Evolutionary conservation across 1,140 invertebrate species (phyloP), one percentile per base, ranked within the genome.

Genomic region (Drosophila dunni): DNA sequence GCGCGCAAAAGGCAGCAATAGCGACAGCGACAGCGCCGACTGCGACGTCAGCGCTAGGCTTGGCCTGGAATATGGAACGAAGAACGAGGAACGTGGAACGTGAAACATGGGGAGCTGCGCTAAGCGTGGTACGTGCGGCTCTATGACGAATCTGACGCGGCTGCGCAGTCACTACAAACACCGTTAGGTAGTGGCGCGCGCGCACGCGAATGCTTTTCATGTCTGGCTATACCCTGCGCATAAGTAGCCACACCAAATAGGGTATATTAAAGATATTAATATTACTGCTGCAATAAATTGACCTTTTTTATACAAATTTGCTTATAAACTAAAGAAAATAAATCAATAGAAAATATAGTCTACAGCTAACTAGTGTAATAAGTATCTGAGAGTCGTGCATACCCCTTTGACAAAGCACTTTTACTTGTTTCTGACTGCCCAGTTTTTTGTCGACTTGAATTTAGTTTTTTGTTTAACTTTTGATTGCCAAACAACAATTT

Each of bases 401-500:
- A 11, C 15, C 1, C n/a, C 1, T 7, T 6, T 2, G 6, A 6
- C 6, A 15, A 1, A 24, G 11, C 36, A 29, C 15, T 13, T 58
- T 66, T 56, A 46, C 50, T 71, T 34, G 60, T 66, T 70, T 13
- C 48, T 81, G 50, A 11, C 42, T 51, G 46, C 10, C 40, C 51
- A 62, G 20, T 44, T 33, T 72, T 57, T 65, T 58, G 46, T 50
- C 42, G 58, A 38, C 40, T 54, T 50, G 42, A 56, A 10, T 42
- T 46, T 54, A 51, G n/a, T 70, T 77, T 74, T 78, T 70, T 76
- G 67, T 66, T 69, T 78, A 75, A 70, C 61, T 88, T 86, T 88
- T 86, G 79, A 86, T 86, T 86, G 79, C 83, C 77, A 83, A 86
- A 86, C 83, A 82, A 75, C 83, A 82, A 76, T 88, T 85, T 79